Conservation (phyloP, 2,113 vertebrate species). For the Abramis brama region DNA sequence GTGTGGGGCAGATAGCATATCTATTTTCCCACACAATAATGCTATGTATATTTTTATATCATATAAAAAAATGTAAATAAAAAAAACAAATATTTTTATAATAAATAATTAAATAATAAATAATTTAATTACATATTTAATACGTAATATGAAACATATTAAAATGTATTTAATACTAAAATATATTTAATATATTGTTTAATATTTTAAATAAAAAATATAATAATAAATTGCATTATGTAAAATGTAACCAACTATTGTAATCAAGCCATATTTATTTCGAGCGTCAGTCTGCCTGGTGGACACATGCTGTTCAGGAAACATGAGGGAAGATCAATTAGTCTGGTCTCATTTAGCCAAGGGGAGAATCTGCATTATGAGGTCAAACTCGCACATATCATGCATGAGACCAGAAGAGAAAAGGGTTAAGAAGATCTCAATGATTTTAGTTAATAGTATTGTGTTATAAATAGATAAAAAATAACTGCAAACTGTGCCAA, state of each 20-base stretch:
- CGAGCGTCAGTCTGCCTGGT: not conserved
- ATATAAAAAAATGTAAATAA: not conserved
- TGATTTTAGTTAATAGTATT: not conserved
- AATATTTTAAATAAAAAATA: too few relatives aligned
- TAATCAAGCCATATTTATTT: not conserved
- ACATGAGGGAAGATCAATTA: conserved; percentile 19
- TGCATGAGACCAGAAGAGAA: not conserved
- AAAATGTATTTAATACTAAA: not conserved
- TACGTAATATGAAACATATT: not conserved
- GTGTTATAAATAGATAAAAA: not conserved
- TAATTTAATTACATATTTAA: not conserved
- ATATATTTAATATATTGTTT: too few relatives aligned
- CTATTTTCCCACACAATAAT: not conserved
- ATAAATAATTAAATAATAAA: too few relatives aligned
- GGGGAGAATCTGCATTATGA: conserved; percentile 20
- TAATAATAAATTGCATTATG: not conserved
- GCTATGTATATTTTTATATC: not conserved
- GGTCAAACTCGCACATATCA: not conserved
- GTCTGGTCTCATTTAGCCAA: conserved; percentile 26
- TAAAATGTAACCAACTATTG: not conserved
- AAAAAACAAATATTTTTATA: too few relatives aligned
- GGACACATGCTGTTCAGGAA: conserved; percentile 11
- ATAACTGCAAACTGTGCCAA: too few relatives aligned
- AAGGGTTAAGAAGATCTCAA: not conserved
- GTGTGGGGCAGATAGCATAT: not conserved